A percentile compares a stretch with the other conserved stretches of the same genome.
phyloP scores from a whole-genome alignment of 2,888 invertebrate species.

The Drosophila eohydei region DNA sequence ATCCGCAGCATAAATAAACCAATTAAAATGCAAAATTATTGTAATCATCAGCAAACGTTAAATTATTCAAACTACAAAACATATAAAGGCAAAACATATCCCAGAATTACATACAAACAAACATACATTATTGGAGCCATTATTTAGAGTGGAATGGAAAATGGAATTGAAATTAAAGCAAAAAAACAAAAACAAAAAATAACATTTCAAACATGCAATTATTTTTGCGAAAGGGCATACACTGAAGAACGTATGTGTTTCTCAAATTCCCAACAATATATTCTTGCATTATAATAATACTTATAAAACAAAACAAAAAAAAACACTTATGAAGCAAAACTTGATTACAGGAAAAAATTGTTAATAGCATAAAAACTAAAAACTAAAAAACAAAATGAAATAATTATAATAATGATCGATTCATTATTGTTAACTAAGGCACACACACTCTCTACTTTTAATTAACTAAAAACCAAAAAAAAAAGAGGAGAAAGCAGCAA shows the following conservation, averaged over 20 bases:
- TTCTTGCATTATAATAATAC: conserved; percentile 28
- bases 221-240: conserved; percentile 3
- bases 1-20: conserved; percentile 46
- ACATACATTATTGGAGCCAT: conserved; percentile 36
- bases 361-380: conserved; percentile 65
- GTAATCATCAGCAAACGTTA: conserved; percentile 50
- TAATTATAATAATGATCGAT: conserved; percentile 35
- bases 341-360: conserved; percentile 82
- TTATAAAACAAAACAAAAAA: conserved; percentile 28
- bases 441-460: conserved; percentile 51
- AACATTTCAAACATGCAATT: conserved; percentile 13
- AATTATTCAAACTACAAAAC: conserved; percentile 52
- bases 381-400: conserved; percentile 33
- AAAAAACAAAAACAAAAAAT: neutral
- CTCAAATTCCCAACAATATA: conserved; percentile 11
- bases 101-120: conserved; percentile 35
- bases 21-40: conserved; percentile 38
- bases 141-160: conserved; percentile 6
- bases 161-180: conserved; percentile 5
- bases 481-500: neutral
- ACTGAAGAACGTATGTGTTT: conserved; percentile 9
- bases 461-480: conserved; percentile 31
- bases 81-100: conserved; percentile 72
- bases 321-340: conserved; percentile 76
- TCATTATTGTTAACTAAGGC: conserved; percentile 58